Base-by-base conservation (phyloP, 2,888 invertebrate genomes). In the Eupsilia transversa region DNA sequence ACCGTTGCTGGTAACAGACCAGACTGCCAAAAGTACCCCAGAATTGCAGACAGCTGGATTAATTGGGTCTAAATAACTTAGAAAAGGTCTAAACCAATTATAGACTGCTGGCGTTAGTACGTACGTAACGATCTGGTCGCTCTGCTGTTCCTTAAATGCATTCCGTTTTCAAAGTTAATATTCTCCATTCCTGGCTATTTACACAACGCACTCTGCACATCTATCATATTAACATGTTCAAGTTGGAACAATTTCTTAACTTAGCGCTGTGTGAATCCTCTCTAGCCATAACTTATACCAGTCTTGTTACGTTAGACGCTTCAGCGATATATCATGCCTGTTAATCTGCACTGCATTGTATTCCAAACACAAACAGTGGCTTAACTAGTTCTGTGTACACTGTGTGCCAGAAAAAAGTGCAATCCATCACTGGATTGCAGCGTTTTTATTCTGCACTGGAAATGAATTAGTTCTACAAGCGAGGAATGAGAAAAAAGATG, bases 351-450 rank as follows among this genome's bases (percentile, higher is more conserved):
- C 82, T 81, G 84, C 85, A 87, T 85, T 87, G 85, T 88, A 89
- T 85, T 83, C 85, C 84, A 86, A 88, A 89, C 88, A 88, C 85
- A 88, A 88, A 89, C 88, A 88, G 89, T 88, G 85, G 87, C 87
- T 79, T 67, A 77, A 79, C 83, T 84, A 77, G 86, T 86, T 84
- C 83, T 82, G 66, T 70, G 74, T 80, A 77, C 71, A 83, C 75
- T 78, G 65, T 52, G 38, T 43, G 38, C 38, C 80, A 71, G 72
- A 80, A 85, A 84, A 79, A 85, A 77, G 35, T 73, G 27, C 70
- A 73, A 78, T 85, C 76, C 67, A 74, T 85, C 82, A 84, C 74
- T 60, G 63, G 64, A 43, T 30, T 46, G 74, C 61, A 61, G 54
- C 52, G 63, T 82, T 82, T 74, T 82, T 74, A 67, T 72, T 64